Base-by-base conservation (phyloP, 1,140 invertebrate species). In the Anastrepha obliqua region DNA sequence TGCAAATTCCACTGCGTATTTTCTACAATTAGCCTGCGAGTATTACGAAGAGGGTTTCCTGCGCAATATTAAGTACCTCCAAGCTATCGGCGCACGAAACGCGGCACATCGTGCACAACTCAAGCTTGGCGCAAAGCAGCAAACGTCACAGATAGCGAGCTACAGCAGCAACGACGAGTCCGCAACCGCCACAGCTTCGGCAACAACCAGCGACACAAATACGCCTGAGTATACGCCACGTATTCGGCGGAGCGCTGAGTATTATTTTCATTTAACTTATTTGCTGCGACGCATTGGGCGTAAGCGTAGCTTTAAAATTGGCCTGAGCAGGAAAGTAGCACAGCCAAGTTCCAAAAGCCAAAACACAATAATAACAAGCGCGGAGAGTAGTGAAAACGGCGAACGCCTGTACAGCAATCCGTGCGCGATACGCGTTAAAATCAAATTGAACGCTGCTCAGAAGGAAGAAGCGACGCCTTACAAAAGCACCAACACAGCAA, bases 81-180 rank as follows among this genome's bases (percentile, higher is more conserved):
- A 93, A 92, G 91, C 91, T 89, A 91, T 93, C 88, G 91, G 90
- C n/a, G 88, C 88, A 81, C 89, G 86, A 87, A 90, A 90, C 90
- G 74, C 44, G 2, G 74, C 74, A 9, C 74, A 47, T 0, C 74
- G 44, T 2, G 47, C n/a, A 7, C 74, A 81, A 3, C 74, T 20
- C 15, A 74, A 20, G 17, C 51, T 8, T 13, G 47, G n/a, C 20
- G 17, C 74, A 13, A 15, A 62, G n/a, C 5, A 17, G 0, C 8
- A 8, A 29, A 9, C 70, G n/a, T 20, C 74, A 81, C 74, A 29
- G 44, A 11, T 7, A n/a, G 55, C 74, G 9, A 65, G 51, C 59
- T 60, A 39, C 58, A 81, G 85, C 65, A 78, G 85, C n/a, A 86
- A n/a, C 67, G 59, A 85, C 65, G 70, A 85, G 20, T 51, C n/a